Percentiles rank a stretch among this genome's conserved stretches.
phyloP scores from a whole-genome alignment of 2,888 invertebrate species.

The Scaptodrosophila latifasciaeformis region DNA sequence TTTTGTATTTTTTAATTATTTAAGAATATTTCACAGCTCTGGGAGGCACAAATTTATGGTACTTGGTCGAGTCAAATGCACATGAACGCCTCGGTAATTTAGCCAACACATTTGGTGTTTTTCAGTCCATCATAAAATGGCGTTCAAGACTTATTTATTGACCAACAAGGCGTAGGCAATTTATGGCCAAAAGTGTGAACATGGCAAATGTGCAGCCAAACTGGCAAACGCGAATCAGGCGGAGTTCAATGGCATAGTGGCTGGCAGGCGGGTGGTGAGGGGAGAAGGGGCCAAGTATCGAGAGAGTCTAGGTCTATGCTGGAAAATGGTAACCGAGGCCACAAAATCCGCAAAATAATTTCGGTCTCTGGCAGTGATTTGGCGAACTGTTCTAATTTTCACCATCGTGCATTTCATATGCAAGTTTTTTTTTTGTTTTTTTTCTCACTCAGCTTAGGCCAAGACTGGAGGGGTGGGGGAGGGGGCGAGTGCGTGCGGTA shows the following conservation, averaged over 20 bases:
- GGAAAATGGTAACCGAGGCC: conserved; percentile 42
- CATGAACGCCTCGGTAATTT: background rate
- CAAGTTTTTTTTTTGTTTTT: background rate
- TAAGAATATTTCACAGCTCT: conserved; percentile 20
- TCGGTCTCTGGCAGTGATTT: conserved; percentile 55
- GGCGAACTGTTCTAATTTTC: conserved; percentile 47
- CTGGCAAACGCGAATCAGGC: background rate
- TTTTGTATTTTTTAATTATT: conserved; percentile 32
- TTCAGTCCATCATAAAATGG: conserved; percentile 25
- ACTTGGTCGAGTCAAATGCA: conserved; percentile 38
- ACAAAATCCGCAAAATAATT: conserved; percentile 62
- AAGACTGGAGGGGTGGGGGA: background rate
- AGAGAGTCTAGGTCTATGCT: too few relatives aligned
- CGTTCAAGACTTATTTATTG: conserved; percentile 56
- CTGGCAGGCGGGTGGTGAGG: conserved; percentile 20
- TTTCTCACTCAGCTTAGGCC: conserved; percentile 1
- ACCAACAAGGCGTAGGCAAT: conserved; percentile 56
- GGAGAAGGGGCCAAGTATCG: too few relatives aligned
- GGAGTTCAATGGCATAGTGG: too few relatives aligned
- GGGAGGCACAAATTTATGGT: conserved; percentile 47
- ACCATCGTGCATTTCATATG: conserved; percentile 19
- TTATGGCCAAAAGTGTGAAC: conserved; percentile 47
- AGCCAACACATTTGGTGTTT: background rate
- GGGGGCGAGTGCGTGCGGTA: conserved; percentile 15
- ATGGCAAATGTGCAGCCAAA: conserved; percentile 9